These are phyloP conservation scores for Berghia stephanieae DNA, from an alignment of 1,140 invertebrate genomes.

Conservation along the genomic window DNA sequence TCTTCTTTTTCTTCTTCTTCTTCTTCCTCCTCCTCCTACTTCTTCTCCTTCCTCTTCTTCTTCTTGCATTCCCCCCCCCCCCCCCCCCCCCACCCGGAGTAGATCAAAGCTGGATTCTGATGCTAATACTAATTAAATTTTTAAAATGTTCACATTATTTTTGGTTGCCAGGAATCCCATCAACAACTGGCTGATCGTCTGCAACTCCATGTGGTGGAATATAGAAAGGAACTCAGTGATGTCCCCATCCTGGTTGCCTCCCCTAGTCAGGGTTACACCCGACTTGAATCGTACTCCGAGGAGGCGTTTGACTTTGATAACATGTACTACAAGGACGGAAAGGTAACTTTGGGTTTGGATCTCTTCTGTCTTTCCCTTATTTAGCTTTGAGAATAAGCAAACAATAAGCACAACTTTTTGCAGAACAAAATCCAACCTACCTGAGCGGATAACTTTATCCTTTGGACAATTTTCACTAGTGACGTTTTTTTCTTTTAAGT, in stretches of 20 bases:
- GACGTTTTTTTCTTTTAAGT: neutral
- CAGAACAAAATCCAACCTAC: neutral
- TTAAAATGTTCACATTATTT: neutral
- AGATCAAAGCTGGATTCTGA: too few species aligned
- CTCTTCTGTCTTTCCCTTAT: neutral
- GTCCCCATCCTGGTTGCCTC: conserved; percentile 87
- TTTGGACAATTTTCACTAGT: neutral
- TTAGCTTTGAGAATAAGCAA: neutral
- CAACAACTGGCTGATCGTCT: conserved; percentile 90
- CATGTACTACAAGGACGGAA: conserved; percentile 77
- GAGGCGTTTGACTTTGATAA: conserved; percentile 76
- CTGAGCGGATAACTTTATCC: neutral
- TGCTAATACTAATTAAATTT: neutral
- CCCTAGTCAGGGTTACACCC: conserved; percentile 68
- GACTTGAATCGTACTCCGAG: conserved; percentile 68
- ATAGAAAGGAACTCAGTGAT: conserved; percentile 77
- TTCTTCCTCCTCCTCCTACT: too few species aligned
- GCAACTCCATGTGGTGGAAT: conserved; percentile 88
- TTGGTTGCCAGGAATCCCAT: conserved; percentile 79
- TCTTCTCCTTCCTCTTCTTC: too few species aligned
- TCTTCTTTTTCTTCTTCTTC: neutral
- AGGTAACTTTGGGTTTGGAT: conserved; percentile 65
- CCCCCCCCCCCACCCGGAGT: too few species aligned
- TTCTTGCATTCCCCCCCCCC: too few species aligned
- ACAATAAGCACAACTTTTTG: neutral